A percentile compares a stretch with the other conserved stretches of the same genome.
Evolutionary conservation across 2,113 vertebrate genomes (phyloP).

Genomic region (Otus sunia): DNA sequence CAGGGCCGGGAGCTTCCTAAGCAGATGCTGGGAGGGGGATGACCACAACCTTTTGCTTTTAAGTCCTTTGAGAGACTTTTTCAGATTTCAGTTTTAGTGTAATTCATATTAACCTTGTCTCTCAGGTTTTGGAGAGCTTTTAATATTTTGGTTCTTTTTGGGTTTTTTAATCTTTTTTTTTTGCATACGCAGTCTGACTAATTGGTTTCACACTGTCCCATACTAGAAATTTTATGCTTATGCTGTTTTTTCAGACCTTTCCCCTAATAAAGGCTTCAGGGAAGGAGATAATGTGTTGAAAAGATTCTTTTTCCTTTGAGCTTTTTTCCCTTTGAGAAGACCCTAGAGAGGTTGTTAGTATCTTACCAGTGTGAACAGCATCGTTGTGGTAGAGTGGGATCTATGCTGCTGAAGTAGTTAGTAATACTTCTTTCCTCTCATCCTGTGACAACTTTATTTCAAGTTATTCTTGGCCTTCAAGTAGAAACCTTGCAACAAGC

Average conservation of each 20-base stretch:
- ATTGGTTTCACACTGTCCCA: not conserved
- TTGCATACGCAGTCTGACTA: not conserved
- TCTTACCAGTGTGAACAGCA: not conserved
- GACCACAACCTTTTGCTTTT: not conserved
- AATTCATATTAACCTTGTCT: not conserved
- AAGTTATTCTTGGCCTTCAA: not conserved
- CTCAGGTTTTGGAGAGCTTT: not conserved
- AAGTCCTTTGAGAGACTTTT: not conserved
- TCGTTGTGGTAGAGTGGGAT: not conserved
- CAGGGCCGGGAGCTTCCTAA: not conserved
- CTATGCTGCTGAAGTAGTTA: not conserved
- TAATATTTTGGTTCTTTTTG: not conserved
- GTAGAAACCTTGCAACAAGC: not conserved
- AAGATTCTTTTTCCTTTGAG: not conserved
- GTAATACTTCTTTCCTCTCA: not conserved
- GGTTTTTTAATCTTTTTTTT: rapidly evolving
- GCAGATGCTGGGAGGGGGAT: not conserved
- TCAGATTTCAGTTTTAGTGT: not conserved
- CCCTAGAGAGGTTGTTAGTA: not conserved
- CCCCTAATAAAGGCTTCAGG: not conserved
- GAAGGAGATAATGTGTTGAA: not conserved
- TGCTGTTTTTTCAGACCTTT: not conserved
- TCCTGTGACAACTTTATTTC: not conserved
- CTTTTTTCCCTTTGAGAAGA: not conserved
- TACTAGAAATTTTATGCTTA: not conserved